These are phyloP conservation scores for Cacoxenus indagator DNA, from an alignment of 2,888 invertebrate genomes.

Conservation along the genomic window DNA sequence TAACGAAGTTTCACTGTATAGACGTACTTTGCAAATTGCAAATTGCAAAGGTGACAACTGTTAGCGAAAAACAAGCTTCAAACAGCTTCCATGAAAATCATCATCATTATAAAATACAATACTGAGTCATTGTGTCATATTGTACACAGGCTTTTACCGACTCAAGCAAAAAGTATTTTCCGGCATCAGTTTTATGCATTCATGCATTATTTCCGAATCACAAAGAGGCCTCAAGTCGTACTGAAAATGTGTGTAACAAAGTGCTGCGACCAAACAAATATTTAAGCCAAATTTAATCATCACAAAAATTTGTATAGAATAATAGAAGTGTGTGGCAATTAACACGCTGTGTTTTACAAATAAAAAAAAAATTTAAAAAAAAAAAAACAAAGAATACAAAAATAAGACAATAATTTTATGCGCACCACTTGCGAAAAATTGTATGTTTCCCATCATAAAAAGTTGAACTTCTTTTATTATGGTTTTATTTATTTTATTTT, in stretches of 20 bases:
- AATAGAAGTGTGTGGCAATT: background rate
- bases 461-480: no score
- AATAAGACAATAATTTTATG: background rate
- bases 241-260: background rate
- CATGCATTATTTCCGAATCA: background rate
- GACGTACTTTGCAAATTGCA: no score
- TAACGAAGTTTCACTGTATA: no score
- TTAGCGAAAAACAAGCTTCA: background rate
- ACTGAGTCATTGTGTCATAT: background rate
- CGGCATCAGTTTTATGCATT: background rate
- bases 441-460: slow-evolving; percentile 19
- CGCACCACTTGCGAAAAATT: slow-evolving; percentile 13
- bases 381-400: background rate
- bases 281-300: background rate
- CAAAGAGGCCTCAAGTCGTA: background rate
- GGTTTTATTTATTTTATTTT: background rate
- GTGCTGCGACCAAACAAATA: background rate
- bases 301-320: background rate
- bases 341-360: background rate
- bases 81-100: no score
- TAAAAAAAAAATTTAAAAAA: background rate
- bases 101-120: background rate
- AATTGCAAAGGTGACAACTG: background rate
- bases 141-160: background rate
- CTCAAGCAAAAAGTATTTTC: background rate